These are phyloP conservation scores for Tachuris rubrigastra DNA, from an alignment of 2,113 vertebrate genomes.

Conservation along the genomic window DNA sequence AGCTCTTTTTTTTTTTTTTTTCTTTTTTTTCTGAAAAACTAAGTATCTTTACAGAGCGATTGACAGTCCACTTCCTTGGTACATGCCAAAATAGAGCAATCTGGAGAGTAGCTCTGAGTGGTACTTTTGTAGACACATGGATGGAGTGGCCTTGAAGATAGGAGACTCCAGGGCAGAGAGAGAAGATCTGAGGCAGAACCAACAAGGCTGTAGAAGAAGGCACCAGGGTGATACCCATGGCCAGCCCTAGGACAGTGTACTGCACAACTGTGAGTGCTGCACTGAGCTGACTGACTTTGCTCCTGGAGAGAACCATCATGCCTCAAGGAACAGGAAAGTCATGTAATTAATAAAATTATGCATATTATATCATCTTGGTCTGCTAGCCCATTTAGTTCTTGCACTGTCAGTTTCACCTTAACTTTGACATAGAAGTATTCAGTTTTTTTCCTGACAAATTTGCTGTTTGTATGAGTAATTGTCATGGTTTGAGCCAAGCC, in stretches of 20 bases:
- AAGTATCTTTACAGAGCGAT: not conserved
- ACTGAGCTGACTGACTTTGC: not conserved
- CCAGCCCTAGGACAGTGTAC: not conserved
- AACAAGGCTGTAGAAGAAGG: not conserved
- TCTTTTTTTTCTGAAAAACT: conserved; percentile 9
- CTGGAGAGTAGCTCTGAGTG: not conserved
- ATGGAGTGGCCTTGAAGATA: not conserved
- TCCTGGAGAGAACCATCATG: not conserved
- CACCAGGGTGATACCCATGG: not conserved
- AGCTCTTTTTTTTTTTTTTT: conserved; percentile 4
- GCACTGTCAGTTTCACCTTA: not conserved
- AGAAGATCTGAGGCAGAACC: not conserved
- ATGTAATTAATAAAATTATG: not conserved
- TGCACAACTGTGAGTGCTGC: accelerated
- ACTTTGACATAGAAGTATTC: not conserved
- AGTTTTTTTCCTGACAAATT: not conserved
- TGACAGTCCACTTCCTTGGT: not conserved
- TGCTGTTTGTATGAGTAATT: not conserved
- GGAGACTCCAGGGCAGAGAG: accelerated
- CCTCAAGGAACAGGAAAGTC: not conserved
- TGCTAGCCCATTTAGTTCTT: not conserved
- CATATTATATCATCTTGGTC: not conserved
- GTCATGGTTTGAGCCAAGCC: too few species aligned
- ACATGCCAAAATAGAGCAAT: conserved; percentile 15
- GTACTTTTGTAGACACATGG: accelerated